Evolutionary conservation across 2,888 invertebrate genomes (phyloP).

Genomic region (Embidobia sp.): DNA sequence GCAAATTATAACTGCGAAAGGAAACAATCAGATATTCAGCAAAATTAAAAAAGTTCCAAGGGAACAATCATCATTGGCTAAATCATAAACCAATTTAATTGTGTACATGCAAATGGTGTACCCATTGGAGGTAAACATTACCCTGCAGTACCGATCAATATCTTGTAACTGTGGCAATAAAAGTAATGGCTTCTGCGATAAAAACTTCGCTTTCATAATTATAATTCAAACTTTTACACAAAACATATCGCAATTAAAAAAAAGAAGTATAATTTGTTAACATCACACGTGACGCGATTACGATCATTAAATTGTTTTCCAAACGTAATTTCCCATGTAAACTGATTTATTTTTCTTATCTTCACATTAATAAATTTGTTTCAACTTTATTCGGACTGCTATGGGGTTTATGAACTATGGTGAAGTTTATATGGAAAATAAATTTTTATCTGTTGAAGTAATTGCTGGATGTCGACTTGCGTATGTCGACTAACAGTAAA

Average conservation of each 20-base stretch:
- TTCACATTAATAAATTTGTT: not conserved
- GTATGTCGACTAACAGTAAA: constrained; percentile 24
- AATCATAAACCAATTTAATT: constrained; percentile 51
- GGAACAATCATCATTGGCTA: constrained; percentile 30
- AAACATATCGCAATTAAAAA: not conserved
- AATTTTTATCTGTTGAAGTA: too few relatives aligned
- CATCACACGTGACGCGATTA: not conserved
- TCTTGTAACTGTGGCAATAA: constrained; percentile 32
- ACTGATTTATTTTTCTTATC: too few relatives aligned
- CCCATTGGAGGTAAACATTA: constrained; percentile 57
- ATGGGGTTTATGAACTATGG: too few relatives aligned
- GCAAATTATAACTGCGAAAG: constrained; percentile 1
- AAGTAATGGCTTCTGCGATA: constrained; percentile 35
- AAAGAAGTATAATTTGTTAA: constrained; percentile 12
- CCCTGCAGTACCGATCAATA: constrained; percentile 59
- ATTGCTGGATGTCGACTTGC: too few relatives aligned
- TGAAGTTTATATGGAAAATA: too few relatives aligned
- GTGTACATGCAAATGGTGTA: constrained; percentile 49
- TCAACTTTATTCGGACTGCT: too few relatives aligned
- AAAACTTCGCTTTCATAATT: constrained; percentile 26
- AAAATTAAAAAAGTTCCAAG: constrained; percentile 27
- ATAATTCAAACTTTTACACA: constrained; percentile 1
- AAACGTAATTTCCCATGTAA: too few relatives aligned
- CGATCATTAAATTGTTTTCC: not conserved
- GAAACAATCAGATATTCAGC: not conserved